Base-by-base conservation (phyloP, 2,888 invertebrate species). In the Electrophaes corylata region DNA sequence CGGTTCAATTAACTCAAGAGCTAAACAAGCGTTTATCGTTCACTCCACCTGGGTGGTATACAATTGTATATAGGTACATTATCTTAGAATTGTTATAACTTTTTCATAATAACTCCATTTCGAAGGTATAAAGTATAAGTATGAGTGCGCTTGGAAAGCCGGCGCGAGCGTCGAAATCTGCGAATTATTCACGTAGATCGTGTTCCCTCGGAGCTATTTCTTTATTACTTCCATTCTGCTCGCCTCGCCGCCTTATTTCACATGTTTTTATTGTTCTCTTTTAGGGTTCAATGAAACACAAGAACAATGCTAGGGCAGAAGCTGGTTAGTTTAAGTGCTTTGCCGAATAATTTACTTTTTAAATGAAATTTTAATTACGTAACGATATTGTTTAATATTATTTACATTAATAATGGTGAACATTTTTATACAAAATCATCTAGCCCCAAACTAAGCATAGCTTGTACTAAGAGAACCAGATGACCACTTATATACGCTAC, bases 211-310 rank as follows among this genome's bases (percentile, higher is more conserved):
- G 60, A 81, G 84, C 76, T 79, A 83, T 85, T 85, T 81, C 81
- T 85, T 86, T 86, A 87, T 86, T 84, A 82, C 81, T 78, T 75
- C 75, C 78, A 80, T 81, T 80, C 75, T 66, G 65, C 70, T 70
- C 76, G 75, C 72, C 67, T 68, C 66, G 66, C 67, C 69, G 71
- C 76, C 77, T 81, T 81, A 79, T 76, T 81, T 76, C 74, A 73
- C 75, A 72, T 78, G 76, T 68, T 83, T 83, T 82, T 84, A 84
- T 83, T 81, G 73, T 78, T 76, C 57, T 62, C 65, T 64, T 73
- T 63, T 63, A 65, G 66, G 69, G 69, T 70, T 70, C 66, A 69
- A 51, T 61, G 63, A 66, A 66, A 67, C 60, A 73, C 69, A 69
- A 71, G 65, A 71, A 68, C 64, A 67, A 57, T 52, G 61, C 66